Evolutionary conservation across 2,113 vertebrate genomes (phyloP), one percentile per base, ranked within the genome.

Genomic region (Spea bombifrons): DNA sequence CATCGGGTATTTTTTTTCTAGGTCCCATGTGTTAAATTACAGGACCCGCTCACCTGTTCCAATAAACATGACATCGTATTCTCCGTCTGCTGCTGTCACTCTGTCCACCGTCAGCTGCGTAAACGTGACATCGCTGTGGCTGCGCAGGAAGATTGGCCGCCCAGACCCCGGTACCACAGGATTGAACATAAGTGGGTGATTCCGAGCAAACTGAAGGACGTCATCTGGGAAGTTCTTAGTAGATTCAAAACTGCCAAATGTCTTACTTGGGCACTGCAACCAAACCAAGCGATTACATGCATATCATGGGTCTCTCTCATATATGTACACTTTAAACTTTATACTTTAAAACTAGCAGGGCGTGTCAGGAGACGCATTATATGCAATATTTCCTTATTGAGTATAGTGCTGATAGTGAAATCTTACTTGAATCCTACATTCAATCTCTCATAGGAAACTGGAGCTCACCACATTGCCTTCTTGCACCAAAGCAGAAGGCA

Each of bases 31-130:
- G 9, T 52, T 6, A 52, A 52, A 9, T 59, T 13, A 2, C 55
- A 13, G 64, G 44, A 10, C 46, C 47, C 5, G 6, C 85, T 3
- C 82, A 93, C 97, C 96, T 87, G 97, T 99, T 83, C 97, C 96
- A 0, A 99, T 94, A 87, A 99, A 99, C 90, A 99, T 95, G 84
- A 99, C 95, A 0, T 98, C 96, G 0, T 99, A 99, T 74, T 94
- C 93, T 17, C 96, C 96, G 0, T 98, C 97, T 0, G 95, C 91
- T 0, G 96, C 97, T 0, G 94, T 91, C 1, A 98, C 96, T 0
- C 92, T 93, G 88, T 99, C 97, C 49, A 95, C 97, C 0, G 92
- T 88, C 0, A 99, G 93, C 76, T 92, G 94, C 48, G 92, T 95
- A 84, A 98, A 95, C 82, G 89, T 95, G 89, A 97, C 94, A 50